A percentile compares a stretch with the other conserved stretches of the same genome.
Conservation (phyloP, 1,140 invertebrate genomes). For the Kradibia gibbosae region DNA sequence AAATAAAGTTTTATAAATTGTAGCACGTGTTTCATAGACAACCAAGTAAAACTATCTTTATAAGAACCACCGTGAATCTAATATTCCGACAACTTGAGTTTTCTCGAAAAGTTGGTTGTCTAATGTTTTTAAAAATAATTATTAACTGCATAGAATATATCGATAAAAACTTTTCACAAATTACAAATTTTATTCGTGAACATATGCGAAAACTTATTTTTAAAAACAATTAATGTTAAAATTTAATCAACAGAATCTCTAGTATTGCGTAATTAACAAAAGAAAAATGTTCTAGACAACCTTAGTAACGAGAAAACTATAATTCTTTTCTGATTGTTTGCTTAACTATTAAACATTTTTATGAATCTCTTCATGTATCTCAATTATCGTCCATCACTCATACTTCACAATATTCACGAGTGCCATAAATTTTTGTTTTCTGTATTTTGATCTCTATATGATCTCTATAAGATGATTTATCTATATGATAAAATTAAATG, state of each 20-base stretch:
- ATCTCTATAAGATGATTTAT: too few relatives aligned
- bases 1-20: not conserved
- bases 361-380: slow-evolving; percentile 62
- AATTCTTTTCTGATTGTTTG: slow-evolving; percentile 20
- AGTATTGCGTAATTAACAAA: slow-evolving; percentile 40
- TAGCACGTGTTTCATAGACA: slow-evolving; percentile 40
- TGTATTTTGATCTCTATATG: slow-evolving; percentile 25
- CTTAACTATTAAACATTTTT: slow-evolving; percentile 62
- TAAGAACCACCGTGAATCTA: slow-evolving; percentile 38
- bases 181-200: slow-evolving; percentile 19
- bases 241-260: slow-evolving; percentile 20
- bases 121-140: slow-evolving; percentile 19
- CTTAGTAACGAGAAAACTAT: slow-evolving; percentile 42
- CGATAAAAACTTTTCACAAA: slow-evolving; percentile 37
- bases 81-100: slow-evolving; percentile 30
- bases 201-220: slow-evolving; percentile 32
- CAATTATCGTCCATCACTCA: slow-evolving; percentile 37
- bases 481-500: slow-evolving; percentile 39
- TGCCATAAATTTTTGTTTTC: slow-evolving; percentile 29
- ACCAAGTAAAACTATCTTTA: slow-evolving; percentile 34
- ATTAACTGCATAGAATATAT: slow-evolving; percentile 44
- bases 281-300: slow-evolving; percentile 41
- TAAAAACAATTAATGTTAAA: slow-evolving; percentile 28
- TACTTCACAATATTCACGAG: slow-evolving; percentile 46
- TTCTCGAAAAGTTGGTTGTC: slow-evolving; percentile 47